Conservation (phyloP, 2,113 vertebrate genomes). For the Henicopernis longicauda region DNA sequence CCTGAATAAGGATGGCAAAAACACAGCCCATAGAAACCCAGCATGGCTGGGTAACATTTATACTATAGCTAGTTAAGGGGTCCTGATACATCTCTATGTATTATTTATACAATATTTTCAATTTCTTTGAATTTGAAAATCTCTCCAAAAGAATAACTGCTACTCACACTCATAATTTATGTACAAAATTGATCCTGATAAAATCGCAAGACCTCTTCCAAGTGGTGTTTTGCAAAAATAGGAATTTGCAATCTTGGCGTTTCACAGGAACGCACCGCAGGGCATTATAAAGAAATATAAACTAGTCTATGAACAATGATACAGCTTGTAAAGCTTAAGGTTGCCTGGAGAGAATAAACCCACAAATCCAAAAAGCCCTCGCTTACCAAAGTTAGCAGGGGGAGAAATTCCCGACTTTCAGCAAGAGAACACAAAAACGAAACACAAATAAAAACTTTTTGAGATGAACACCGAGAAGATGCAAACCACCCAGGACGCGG, state of each 20-base stretch:
- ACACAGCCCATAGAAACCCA: neutral
- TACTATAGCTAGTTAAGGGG: fast-evolving
- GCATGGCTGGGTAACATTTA: neutral
- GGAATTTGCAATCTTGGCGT: neutral
- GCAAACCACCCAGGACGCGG: neutral
- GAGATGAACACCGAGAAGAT: neutral
- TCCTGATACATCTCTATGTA: neutral
- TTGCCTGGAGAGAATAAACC: neutral
- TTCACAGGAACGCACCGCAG: neutral
- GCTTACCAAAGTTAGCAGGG: neutral
- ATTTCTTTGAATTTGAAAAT: neutral
- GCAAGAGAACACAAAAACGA: neutral
- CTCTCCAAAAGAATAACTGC: neutral
- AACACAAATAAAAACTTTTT: neutral
- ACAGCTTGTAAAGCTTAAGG: neutral
- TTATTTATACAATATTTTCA: neutral
- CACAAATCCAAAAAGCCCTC: neutral
- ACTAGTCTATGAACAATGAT: neutral
- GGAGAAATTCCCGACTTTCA: neutral
- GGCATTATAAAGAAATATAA: neutral
- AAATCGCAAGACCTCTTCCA: neutral
- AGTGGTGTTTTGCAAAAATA: neutral
- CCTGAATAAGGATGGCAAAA: neutral
- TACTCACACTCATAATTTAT: neutral
- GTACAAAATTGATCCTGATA: neutral